A percentile compares a stretch with the other conserved stretches of the same genome.
These are phyloP conservation scores for Macrosiphum euphorbiae DNA, from an alignment of 2,888 invertebrate genomes.

Conservation along the genomic window DNA sequence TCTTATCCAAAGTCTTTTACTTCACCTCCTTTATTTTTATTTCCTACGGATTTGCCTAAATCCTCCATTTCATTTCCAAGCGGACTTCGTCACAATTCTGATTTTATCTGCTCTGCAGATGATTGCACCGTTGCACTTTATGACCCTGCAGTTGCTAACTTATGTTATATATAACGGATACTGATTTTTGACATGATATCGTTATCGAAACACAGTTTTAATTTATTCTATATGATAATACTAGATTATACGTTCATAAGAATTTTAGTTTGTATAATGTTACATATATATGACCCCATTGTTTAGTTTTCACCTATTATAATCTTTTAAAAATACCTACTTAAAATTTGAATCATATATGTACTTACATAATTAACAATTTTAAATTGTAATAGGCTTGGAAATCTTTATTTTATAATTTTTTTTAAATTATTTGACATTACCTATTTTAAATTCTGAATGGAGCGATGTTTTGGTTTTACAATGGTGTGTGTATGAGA, in stretches of 20 bases:
- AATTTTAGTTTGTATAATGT: not conserved
- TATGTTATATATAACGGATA: not conserved
- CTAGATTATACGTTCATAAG: not conserved
- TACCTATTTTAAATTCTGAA: not conserved
- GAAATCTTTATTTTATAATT: not conserved
- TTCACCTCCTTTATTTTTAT: constrained; percentile 34
- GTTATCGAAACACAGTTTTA: not conserved
- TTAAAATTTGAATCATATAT: not conserved
- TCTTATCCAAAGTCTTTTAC: constrained; percentile 58
- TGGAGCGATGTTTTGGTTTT: too few relatives aligned
- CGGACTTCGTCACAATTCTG: constrained; percentile 30
- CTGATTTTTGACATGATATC: constrained; percentile 22
- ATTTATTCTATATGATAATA: not conserved
- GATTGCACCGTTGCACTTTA: constrained; percentile 55
- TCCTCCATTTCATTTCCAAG: constrained; percentile 50
- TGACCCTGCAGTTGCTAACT: not conserved
- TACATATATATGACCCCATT: not conserved
- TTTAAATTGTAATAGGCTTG: not conserved
- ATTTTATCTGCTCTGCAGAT: constrained; percentile 42
- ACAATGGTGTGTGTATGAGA: too few relatives aligned
- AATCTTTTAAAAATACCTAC: not conserved
- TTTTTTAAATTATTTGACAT: not conserved
- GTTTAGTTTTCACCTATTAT: not conserved
- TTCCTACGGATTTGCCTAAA: constrained; percentile 59
- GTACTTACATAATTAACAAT: not conserved